Base-by-base conservation (phyloP, 2,113 vertebrate species). In the Peromyscus maniculatus region DNA sequence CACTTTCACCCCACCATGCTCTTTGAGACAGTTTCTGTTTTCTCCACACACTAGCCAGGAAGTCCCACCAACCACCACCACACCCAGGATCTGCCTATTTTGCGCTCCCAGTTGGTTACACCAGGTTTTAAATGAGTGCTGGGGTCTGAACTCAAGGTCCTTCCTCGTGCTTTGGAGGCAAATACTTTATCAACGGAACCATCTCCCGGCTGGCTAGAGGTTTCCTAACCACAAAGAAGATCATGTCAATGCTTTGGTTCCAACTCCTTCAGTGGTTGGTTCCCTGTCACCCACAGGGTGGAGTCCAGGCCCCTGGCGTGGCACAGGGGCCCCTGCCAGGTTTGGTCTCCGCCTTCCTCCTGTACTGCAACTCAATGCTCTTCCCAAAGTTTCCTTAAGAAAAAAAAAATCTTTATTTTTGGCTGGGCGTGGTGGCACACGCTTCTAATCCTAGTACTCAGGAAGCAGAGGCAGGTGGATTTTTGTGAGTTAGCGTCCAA, bases 161-260 rank as follows among this genome's bases (percentile, higher is more conserved):
- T 43, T 43, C 43, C 59, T 64, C 62, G 0, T 87, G 62, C 39
- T 36, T 69, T 46, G 17, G 16, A 67, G 43, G 64, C 62, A 33
- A 69, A 69, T 33, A 87, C 31, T 21, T 55, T 71, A 88, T 52
- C 46, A 55, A 49, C 21, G 24, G 33, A 71, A 52, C 86, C 86
- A 55, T 55, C 46, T 33, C 46, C 31, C 46, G 22, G 11, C 66
- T 62, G 79, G 74, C 31, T 90, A 74, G 39, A 10, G 28, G 10
- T 64, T 89, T 89, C 62, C 67, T 79, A 87, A 75, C 55, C 82
- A 77, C 91, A 89, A 82, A 62, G 59, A 49, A 83, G 91, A 69
- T 4, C 13, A 5, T n/a, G 21, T 22, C 49, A 62, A 16, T 31
- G 89, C n/a, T 96, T 95, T 91, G 69, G 66, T 69, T 69, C 39